Evolutionary conservation across 2,113 vertebrate species (phyloP), one percentile per base, ranked within the genome.

Genomic region (Plotosus lineatus): DNA sequence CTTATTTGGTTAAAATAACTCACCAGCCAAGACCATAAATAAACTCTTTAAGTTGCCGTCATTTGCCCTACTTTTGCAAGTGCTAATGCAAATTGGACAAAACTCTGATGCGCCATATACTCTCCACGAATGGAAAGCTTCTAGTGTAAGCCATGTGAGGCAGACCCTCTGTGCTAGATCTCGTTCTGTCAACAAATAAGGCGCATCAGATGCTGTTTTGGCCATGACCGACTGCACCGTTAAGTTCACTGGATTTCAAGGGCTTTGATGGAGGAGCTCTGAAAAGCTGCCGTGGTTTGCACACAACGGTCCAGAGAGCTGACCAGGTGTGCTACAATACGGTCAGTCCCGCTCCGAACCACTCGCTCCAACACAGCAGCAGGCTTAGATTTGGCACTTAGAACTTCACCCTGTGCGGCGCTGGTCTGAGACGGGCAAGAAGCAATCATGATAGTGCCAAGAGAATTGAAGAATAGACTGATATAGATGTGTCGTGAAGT

Each of bases 131-230:
- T 72, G 63, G 71, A 78, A 83, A 82, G 65, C 58, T 82, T 78
- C 87, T 86, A 75, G 84, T 86, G 75, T 88, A 85, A 93, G 91
- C 89, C 90, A 82, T 48, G 84, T 78, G 85, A 89, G 88, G 89
- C 87, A 85, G 84, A 88, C 91, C 92, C 91, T 91, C 90, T 89
- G 90, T 87, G 89, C 73, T 89, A 92, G 91, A 92, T 92, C 93
- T 90, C 88, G 79, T 90, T 90, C 90, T 88, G 91, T 92, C 90
- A 94, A 94, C 92, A 93, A 92, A 91, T 92, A 92, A 92, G 92
- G 90, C 92, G 78, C 90, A 90, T 93, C 92, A 94, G 92, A 94
- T 94, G 93, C 90, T 91, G 90, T 92, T 90, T 92, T 94, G 92
- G 92, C 91, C 90, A 66, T 74, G 76, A 85, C 85, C 86, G 77